These are phyloP conservation scores for Heterochromis multidens DNA, from an alignment of 2,113 vertebrate genomes.

Conservation along the genomic window DNA sequence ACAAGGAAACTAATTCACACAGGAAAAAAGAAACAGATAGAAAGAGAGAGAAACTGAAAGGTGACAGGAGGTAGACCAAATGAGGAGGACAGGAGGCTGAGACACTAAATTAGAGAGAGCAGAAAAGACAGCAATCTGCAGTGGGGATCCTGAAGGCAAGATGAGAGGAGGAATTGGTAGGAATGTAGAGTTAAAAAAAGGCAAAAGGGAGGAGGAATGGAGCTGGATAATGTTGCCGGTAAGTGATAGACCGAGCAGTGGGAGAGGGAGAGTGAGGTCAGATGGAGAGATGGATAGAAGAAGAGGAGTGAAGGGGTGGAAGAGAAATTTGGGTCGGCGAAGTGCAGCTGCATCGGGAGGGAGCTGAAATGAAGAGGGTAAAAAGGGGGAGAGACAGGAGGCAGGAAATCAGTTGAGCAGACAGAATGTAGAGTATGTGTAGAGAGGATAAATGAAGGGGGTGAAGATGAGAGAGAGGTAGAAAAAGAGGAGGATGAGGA, in stretches of 20 bases:
- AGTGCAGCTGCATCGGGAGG: slow-evolving; percentile 61
- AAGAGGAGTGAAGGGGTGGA: slow-evolving; percentile 12
- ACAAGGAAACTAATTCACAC: slow-evolving; percentile 24
- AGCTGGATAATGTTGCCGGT: slow-evolving; percentile 39
- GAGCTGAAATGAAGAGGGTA: slow-evolving; percentile 33
- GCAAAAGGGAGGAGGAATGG: slow-evolving; percentile 4
- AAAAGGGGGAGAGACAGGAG: slow-evolving; percentile 40
- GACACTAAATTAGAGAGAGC: not conserved
- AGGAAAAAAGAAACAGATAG: not conserved
- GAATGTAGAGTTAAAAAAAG: not conserved
- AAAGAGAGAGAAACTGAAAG: not conserved
- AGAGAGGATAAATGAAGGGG: slow-evolving; percentile 55
- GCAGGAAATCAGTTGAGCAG: slow-evolving; percentile 70
- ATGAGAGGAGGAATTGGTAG: slow-evolving; percentile 6
- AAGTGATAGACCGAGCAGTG: slow-evolving; percentile 51
- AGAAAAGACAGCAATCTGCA: not conserved
- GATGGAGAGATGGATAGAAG: slow-evolving; percentile 40
- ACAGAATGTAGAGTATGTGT: slow-evolving; percentile 64
- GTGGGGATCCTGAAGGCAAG: not conserved
- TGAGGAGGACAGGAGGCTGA: not conserved
- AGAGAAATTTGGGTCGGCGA: slow-evolving; percentile 52
- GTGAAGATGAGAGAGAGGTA: slow-evolving; percentile 43
- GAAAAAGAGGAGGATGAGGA: slow-evolving; percentile 18
- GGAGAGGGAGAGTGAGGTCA: slow-evolving; percentile 50
- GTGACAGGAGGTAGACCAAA: slow-evolving; percentile 12